These are phyloP conservation scores for Chrysina gloriosa DNA, from an alignment of 2,888 invertebrate species.

Conservation along the genomic window DNA sequence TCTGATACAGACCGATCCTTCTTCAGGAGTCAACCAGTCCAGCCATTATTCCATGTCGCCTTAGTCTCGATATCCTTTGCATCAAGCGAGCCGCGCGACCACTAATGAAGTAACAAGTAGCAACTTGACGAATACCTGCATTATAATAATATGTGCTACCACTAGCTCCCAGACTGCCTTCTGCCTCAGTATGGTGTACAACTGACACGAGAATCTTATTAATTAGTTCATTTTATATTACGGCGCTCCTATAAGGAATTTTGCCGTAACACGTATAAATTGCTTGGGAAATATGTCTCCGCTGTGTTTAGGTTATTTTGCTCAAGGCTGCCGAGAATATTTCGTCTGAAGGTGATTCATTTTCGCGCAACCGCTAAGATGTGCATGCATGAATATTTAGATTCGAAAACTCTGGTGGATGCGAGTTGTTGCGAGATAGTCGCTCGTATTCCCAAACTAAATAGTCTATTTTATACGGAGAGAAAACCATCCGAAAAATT, in stretches of 20 bases:
- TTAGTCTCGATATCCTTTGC: slow-evolving; percentile 54
- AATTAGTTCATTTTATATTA: slow-evolving; percentile 53
- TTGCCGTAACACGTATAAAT: slow-evolving; percentile 35
- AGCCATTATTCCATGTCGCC: slow-evolving; percentile 55
- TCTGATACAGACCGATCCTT: slow-evolving; percentile 34
- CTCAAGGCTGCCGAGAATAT: slow-evolving; percentile 13
- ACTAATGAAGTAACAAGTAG: slow-evolving; percentile 57
- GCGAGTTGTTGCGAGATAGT: too few species aligned
- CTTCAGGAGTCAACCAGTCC: slow-evolving; percentile 29
- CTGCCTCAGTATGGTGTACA: not conserved
- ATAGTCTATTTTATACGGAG: too few species aligned
- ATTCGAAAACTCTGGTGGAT: not conserved
- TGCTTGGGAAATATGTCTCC: slow-evolving; percentile 34
- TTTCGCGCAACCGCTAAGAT: not conserved
- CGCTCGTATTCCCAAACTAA: too few species aligned
- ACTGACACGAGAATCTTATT: slow-evolving; percentile 48
- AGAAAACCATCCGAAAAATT: too few species aligned
- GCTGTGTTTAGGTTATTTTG: slow-evolving; percentile 18
- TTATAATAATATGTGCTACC: slow-evolving; percentile 55
- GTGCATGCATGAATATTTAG: not conserved
- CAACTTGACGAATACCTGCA: slow-evolving; percentile 54
- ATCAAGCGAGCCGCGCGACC: slow-evolving; percentile 53
- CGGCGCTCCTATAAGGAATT: slow-evolving; percentile 33
- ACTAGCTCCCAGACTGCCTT: slow-evolving; percentile 49
- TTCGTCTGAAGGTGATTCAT: slow-evolving; percentile 25